phyloP scores from a whole-genome alignment of 2,888 invertebrate genomes.

The Drosophila quinaria region DNA sequence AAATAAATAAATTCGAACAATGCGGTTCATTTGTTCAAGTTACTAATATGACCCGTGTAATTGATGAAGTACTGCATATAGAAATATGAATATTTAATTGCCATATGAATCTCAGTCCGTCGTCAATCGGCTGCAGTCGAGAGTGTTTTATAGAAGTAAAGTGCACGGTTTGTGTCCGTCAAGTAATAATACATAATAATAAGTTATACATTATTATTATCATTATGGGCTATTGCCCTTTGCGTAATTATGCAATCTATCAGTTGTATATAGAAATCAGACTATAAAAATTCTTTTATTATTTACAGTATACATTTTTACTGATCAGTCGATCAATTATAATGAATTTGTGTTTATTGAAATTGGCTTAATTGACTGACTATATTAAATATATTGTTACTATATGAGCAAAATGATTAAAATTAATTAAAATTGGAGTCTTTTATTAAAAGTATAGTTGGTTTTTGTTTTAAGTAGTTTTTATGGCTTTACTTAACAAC shows the following conservation, averaged over 20 bases:
- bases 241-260: constrained; percentile 6
- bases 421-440: neutral
- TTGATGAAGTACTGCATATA: neutral
- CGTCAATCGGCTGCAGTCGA: neutral
- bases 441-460: neutral
- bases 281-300: neutral
- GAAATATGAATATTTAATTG: constrained; percentile 2
- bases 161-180: neutral
- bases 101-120: neutral
- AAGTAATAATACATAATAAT: constrained; percentile 9
- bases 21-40: neutral
- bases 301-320: neutral
- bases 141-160: neutral
- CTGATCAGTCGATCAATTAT: too few species aligned
- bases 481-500: neutral
- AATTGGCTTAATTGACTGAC: too few species aligned
- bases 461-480: neutral
- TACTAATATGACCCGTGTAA: neutral
- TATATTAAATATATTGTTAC: too few species aligned
- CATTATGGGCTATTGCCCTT: constrained; percentile 10
- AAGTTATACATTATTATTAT: neutral
- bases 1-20: neutral
- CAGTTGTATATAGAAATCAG: neutral
- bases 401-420: neutral
- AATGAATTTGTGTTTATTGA: neutral